Evolutionary conservation across 2,113 vertebrate species (phyloP), one percentile per base, ranked within the genome.

Genomic region (Hippolais icterina): DNA sequence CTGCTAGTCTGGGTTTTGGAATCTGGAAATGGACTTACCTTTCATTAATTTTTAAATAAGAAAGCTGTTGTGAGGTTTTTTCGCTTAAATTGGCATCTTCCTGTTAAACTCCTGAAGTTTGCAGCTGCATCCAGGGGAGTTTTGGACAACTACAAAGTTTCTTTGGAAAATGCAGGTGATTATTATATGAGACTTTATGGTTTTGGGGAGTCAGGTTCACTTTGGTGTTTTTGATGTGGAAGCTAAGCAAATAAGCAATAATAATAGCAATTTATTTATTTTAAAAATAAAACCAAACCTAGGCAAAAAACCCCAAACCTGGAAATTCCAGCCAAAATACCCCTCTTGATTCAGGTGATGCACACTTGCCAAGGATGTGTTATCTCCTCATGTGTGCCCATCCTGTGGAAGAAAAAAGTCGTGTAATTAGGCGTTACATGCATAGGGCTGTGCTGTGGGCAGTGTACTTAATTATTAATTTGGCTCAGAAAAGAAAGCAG

Each of bases 401-500:
- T 68, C 47, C 44, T 44, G 39, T 78, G 80, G 59, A 71, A 90
- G 52, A 64, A 81, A 89, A 69, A 75, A 46, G 49, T 42, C 12
- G 2, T 8, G 25, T 88, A 78, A 75, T 90, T 83, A 88, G n/a
- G 56, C 0, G 0, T 70, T 89, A 35, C 44, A 29, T 53, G 44
- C 33, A 6, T 14, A 56, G 76, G 79, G 61, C 86, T 54, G 78
- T 83, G 79, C 85, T 93, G 76, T 92, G 90, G 96, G 69, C 90
- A 94, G 60, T 12, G 64, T 29, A 60, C 76, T 76, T 69, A 68
- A 57, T 75, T 76, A 83, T 79, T 84, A 59, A 92, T 95, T 80
- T 69, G 72, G n/a, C 72, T 94, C 29, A 71, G 95, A 72, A 89
- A 85, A 89, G 83, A 87, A 82, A 92, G 83, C 60, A 86, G 77